Conservation (phyloP, 2,888 invertebrate species). For the Hecatera dysodea region DNA sequence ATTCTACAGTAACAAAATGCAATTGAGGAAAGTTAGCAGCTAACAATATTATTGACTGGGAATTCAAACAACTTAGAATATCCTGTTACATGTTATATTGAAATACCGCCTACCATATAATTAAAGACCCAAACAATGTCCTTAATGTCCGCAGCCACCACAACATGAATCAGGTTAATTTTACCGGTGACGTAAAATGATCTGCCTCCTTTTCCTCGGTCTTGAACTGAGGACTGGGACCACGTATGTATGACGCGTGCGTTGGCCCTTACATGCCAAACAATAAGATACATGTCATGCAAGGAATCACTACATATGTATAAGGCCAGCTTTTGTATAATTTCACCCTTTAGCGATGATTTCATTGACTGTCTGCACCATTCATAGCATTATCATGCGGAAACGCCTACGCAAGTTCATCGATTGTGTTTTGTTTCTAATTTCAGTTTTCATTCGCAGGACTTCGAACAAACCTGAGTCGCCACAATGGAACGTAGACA, state of each 20-base stretch:
- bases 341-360: constrained; percentile 56
- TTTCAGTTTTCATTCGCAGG: constrained; percentile 79
- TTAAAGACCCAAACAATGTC: constrained; percentile 51
- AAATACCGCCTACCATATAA: constrained; percentile 42
- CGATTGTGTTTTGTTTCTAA: constrained; percentile 69
- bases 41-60: constrained; percentile 31
- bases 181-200: constrained; percentile 82
- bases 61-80: constrained; percentile 35
- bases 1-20: constrained; percentile 6
- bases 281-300: constrained; percentile 82
- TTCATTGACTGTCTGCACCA: constrained; percentile 21
- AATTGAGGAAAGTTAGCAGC: constrained; percentile 33
- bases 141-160: constrained; percentile 64
- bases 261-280: constrained; percentile 85
- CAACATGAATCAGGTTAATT: constrained; percentile 81
- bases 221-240: constrained; percentile 80
- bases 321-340: constrained; percentile 66
- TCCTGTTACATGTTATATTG: constrained; percentile 11
- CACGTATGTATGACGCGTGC: constrained; percentile 78
- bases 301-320: constrained; percentile 75
- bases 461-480: constrained; percentile 86
- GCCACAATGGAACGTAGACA: constrained; percentile 85
- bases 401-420: constrained; percentile 48
- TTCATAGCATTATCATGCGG: constrained; percentile 30
- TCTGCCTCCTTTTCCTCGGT: constrained; percentile 74